A percentile compares a stretch with the other conserved stretches of the same genome.
phyloP scores from a whole-genome alignment of 2,888 invertebrate species.

The Cyrtodaria siliqua region DNA sequence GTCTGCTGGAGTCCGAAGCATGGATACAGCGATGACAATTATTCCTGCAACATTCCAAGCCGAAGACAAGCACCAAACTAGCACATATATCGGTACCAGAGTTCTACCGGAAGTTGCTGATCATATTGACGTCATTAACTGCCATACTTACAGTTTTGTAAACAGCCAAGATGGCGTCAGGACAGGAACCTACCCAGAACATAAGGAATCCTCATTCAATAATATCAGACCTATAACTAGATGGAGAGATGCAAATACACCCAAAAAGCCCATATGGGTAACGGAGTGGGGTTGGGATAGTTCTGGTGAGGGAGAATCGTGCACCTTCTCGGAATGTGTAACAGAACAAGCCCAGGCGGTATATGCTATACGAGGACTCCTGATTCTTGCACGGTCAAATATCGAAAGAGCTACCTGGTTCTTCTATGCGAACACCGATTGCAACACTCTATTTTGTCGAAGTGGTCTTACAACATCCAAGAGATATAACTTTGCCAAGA shows the following conservation, averaged over 20 bases:
- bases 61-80: conserved; percentile 58
- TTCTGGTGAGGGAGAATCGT: conserved; percentile 63
- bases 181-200: conserved; percentile 69
- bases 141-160: conserved; percentile 72
- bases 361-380: conserved; percentile 70
- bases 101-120: conserved; percentile 60
- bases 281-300: conserved; percentile 80
- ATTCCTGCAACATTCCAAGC: conserved; percentile 76
- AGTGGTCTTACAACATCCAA: conserved; percentile 69
- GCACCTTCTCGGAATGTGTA: conserved; percentile 70
- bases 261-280: conserved; percentile 71
- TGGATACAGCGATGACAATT: conserved; percentile 61
- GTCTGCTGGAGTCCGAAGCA: conserved; percentile 65
- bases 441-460: conserved; percentile 70
- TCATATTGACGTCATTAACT: conserved; percentile 68
- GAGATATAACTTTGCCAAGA: conserved; percentile 63
- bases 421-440: conserved; percentile 69
- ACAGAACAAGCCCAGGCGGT: conserved; percentile 68
- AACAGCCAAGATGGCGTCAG: conserved; percentile 59
- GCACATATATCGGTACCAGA: conserved; percentile 73
- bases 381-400: conserved; percentile 63
- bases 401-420: conserved; percentile 71
- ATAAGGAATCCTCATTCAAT: conserved; percentile 68
- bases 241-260: conserved; percentile 72
- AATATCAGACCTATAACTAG: conserved; percentile 66